Conservation (phyloP, 2,888 invertebrate genomes). For the Phymatocera aterrima region DNA sequence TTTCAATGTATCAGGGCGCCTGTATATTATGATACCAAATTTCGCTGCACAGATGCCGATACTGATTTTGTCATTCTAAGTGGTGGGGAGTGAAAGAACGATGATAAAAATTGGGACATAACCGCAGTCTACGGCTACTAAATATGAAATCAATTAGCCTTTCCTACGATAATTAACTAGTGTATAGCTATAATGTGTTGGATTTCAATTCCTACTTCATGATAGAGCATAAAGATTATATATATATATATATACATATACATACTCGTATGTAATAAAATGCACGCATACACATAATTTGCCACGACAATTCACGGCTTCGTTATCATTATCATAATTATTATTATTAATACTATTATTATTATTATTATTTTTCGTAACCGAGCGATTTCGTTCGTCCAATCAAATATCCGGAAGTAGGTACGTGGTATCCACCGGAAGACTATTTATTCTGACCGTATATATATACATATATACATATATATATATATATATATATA, state of each 20-base stretch:
- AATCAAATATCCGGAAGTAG: background rate
- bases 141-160: background rate
- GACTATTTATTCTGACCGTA: constrained; percentile 7
- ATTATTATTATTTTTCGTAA: background rate
- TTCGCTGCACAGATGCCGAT: background rate
- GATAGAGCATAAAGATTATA: too few relatives aligned
- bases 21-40: background rate
- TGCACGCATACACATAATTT: too few relatives aligned
- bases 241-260: too few relatives aligned
- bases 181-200: constrained; percentile 52
- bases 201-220: constrained; percentile 66
- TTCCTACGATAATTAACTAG: background rate
- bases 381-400: background rate
- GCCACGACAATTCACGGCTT: constrained; percentile 46
- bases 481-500: too few relatives aligned
- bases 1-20: too few relatives aligned
- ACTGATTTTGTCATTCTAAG: background rate
- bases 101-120: background rate
- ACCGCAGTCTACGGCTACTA: background rate
- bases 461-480: too few relatives aligned
- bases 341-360: too few relatives aligned
- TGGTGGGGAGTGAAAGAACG: background rate
- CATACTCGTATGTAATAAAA: too few relatives aligned
- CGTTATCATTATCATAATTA: too few relatives aligned
- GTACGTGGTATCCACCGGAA: constrained; percentile 2